Base-by-base conservation (phyloP, 1,140 invertebrate species). In the Micrasema longulum region DNA sequence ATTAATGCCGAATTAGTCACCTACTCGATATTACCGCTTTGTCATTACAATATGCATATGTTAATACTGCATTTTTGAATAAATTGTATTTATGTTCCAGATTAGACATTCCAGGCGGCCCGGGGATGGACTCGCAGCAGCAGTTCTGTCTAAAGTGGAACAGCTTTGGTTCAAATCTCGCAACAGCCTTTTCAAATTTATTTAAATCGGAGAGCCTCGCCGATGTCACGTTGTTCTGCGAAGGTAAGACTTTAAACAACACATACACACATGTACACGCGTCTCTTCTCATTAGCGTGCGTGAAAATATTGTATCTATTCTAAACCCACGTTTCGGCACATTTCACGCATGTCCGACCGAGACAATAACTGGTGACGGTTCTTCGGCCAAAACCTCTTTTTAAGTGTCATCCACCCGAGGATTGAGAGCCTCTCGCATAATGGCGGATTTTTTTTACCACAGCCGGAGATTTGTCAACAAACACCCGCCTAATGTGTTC, bases 91-190 rank as follows among this genome's bases (percentile, higher is more conserved):
- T 79, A 69, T 2, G 50, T 72, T 53, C 78, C 84, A 86, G 84
- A 83, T 84, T 84, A 84, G 83, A 85, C 80, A 86, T 85, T 82
- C 83, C 84, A 85, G 82, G 81, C 83, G 82, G 83, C 83, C 83
- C 82, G 84, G 87, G 88, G 84, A 92, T 92, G 91, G 91, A 94
- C 88, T 91, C 92, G 80, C 92, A 93, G 87, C 93, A 94, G 85
- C 93, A 94, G 85, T 95, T 94, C 84, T 94, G 93, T 88, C 88
- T 95, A 77, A 95, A 95, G 87, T 95, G 93, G 93, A 95, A 94
- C 88, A 94, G 92, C 87, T 95, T 94, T 85, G 93, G 93, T 80
- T 93, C 90, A 78, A 95, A 95, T 86, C 87, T 95, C 82, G 92
- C 93, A 74, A 93, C 92, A 77, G 92, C 92, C 77, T 94, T 94